Evolutionary conservation across 2,113 vertebrate genomes (phyloP), one percentile per base, ranked within the genome.

Genomic region (mouse (Mus musculus)): DNA sequence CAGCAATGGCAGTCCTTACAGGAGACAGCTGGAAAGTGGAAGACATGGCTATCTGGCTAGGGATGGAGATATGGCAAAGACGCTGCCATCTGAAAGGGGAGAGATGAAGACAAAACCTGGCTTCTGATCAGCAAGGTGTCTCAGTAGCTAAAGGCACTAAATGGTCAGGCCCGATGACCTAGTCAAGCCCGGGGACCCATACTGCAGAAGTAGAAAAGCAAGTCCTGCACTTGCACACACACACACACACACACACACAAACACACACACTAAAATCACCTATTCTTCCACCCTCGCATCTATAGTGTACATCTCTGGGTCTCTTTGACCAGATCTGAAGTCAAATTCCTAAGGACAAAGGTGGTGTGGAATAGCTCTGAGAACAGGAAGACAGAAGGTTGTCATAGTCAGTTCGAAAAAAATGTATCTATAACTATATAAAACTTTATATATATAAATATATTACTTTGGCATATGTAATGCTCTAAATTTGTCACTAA

Each of bases 401-500:
- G 52, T 39, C 92, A 67, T 88, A 20, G 52, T 56, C 42, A 16
- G 56, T 91, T 96, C 89, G 76, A 96, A 97, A 63, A 63, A 63
- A 28, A 9, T 63, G 26, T 26, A 63, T 63, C 22, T 63, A 63
- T 24, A 63, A 24, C 20, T 42, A 42, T 42, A 42, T 42, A 42
- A 42, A 42, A 42, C 42, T 42, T 42, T 42, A 94, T 67, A 90
- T n/a, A 91, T 10, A 93, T 67, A 90, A 77, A 90, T 97, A 97
- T 94, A 96, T 84, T 69, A 52, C 72, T 88, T n/a, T 92, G 91
- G 46, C 63, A 73, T 82, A 69, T 89, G 86, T 54, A 88, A 65
- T 65, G 69, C 54, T 93, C 96, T 95, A 96, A 97, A 96, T 93
- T 90, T 81, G 92, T 77, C 78, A 67, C 52, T 72, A 87, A 24